Evolutionary conservation across 2,797 vertebrate genomes (phyloP).

Genomic region (Rhinoraja longicauda): DNA sequence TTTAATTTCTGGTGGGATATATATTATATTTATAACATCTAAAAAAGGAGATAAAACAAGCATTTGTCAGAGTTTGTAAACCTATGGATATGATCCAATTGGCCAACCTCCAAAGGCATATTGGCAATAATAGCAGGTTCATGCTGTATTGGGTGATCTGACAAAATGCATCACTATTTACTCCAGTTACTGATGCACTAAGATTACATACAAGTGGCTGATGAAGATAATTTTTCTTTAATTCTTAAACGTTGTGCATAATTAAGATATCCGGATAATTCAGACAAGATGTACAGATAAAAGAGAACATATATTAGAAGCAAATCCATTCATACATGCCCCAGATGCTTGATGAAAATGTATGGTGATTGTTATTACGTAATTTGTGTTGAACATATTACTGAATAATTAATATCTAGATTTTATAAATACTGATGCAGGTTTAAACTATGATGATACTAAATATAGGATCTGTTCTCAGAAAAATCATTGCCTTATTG

Average conservation of each 20-base stretch:
- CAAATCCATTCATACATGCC: not conserved
- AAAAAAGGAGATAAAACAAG: not conserved
- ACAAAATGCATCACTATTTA: not conserved
- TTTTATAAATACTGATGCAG: not conserved
- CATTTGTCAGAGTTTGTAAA: not conserved
- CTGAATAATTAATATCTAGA: not conserved
- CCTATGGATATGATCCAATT: not conserved
- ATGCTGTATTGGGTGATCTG: not conserved
- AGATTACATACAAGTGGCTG: not conserved
- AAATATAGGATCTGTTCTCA: not conserved
- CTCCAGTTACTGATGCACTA: not conserved
- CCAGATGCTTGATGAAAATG: not conserved
- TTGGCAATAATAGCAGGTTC: not conserved
- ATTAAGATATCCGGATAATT: not conserved
- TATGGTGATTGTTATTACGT: not conserved
- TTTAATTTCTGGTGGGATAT: not conserved
- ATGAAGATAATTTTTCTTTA: not conserved
- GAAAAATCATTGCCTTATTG: not conserved
- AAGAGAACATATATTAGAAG: not conserved
- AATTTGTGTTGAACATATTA: not conserved
- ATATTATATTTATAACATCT: not conserved
- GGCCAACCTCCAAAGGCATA: not conserved
- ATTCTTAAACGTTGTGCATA: not conserved
- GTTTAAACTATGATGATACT: not conserved
- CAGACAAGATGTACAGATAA: not conserved